Evolutionary conservation across 2,797 vertebrate species (phyloP).

Genomic region (Neosilurus mollespiculum): DNA sequence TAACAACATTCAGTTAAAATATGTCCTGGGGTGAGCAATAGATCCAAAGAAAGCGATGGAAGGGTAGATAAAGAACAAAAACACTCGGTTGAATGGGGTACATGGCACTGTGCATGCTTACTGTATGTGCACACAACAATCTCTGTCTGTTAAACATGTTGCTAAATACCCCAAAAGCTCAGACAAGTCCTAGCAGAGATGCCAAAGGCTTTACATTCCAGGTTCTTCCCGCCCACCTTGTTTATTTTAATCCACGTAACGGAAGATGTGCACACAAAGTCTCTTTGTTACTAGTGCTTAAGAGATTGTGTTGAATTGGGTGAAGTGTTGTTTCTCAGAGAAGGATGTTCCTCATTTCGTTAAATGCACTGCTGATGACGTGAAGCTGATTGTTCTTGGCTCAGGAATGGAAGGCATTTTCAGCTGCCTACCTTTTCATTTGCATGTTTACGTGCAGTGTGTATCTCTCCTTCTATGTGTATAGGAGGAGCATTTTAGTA

Average conservation of each 20-base stretch:
- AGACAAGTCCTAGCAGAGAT: constrained; percentile 45
- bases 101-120: background rate
- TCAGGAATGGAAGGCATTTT: background rate
- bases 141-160: constrained; percentile 31
- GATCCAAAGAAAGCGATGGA: constrained; percentile 22
- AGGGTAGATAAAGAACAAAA: constrained; percentile 4
- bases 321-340: constrained; percentile 13
- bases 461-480: background rate
- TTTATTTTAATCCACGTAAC: constrained; percentile 41
- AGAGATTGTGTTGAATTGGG: constrained; percentile 25
- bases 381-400: background rate
- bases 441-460: background rate
- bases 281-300: constrained; percentile 19
- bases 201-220: constrained; percentile 30
- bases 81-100: background rate
- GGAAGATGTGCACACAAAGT: constrained; percentile 29
- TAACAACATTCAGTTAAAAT: constrained; percentile 25
- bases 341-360: background rate
- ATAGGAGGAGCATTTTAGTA: background rate
- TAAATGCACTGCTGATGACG: background rate
- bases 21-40: constrained; percentile 6
- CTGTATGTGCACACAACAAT: constrained; percentile 2
- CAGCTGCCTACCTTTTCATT: background rate
- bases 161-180: constrained; percentile 33
- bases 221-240: constrained; percentile 31